A percentile compares a stretch with the other conserved stretches of the same genome.
phyloP scores from a whole-genome alignment of 2,797 vertebrate species.

The Synaphobranchus kaupii region DNA sequence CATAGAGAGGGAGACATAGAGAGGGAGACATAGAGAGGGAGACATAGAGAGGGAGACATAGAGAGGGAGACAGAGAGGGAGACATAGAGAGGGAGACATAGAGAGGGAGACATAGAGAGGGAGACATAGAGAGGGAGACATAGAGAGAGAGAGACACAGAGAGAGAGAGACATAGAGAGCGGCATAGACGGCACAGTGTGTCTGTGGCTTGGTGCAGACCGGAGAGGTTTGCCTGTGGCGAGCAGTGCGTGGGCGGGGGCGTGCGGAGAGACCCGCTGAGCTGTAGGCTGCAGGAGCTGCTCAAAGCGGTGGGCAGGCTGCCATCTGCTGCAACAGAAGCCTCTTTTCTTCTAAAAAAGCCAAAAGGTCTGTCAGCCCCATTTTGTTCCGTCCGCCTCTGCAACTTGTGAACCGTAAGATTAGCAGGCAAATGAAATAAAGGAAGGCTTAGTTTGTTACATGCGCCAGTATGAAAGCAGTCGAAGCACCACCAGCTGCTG shows the following conservation, averaged over 20 bases:
- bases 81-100: no score
- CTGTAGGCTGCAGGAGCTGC: conserved; percentile 24
- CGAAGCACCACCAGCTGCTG: background rate
- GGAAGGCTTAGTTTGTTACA: background rate
- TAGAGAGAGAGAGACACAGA: no score
- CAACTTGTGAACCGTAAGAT: background rate
- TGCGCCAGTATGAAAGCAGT: background rate
- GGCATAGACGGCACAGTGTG: background rate
- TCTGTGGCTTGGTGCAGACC: background rate
- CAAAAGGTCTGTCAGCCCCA: background rate
- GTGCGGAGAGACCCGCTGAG: background rate
- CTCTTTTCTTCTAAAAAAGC: conserved; percentile 54
- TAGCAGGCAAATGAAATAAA: background rate
- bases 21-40: no score
- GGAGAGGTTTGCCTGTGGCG: conserved; percentile 20
- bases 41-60: no score
- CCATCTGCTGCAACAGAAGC: conserved; percentile 51
- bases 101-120: no score
- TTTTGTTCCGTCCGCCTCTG: conserved; percentile 1
- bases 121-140: no score
- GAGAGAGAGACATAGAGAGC: no score
- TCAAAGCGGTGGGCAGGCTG: conserved; percentile 48
- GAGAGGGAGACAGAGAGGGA: no score
- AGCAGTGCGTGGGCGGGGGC: conserved; percentile 60
- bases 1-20: no score